These are phyloP conservation scores for Halcyon smyrnensis DNA, from an alignment of 2,797 vertebrate genomes.

Conservation along the genomic window DNA sequence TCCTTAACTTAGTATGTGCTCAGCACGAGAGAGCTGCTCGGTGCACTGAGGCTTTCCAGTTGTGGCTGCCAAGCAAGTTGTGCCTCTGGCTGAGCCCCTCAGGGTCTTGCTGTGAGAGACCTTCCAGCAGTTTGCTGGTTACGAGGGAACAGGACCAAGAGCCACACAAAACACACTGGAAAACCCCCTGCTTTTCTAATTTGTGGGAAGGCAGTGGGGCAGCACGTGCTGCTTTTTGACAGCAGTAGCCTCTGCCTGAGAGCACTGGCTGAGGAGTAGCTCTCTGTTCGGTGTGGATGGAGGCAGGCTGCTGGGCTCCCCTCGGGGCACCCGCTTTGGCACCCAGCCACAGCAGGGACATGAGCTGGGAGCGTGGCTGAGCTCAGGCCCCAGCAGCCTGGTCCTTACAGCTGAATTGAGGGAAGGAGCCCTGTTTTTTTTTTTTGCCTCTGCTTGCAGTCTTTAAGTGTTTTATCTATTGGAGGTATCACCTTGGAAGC, in stretches of 20 bases:
- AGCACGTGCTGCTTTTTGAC: background rate
- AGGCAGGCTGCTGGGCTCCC: background rate
- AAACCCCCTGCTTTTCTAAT: background rate
- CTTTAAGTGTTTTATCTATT: background rate
- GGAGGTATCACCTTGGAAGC: background rate
- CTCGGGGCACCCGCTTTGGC: background rate
- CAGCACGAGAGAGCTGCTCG: background rate
- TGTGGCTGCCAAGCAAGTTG: background rate
- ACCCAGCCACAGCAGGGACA: background rate
- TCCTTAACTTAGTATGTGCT: background rate
- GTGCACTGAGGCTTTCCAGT: background rate
- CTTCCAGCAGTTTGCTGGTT: background rate
- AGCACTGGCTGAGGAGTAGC: fast-evolving
- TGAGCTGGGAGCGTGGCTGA: background rate
- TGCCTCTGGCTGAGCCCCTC: background rate
- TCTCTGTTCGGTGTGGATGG: background rate
- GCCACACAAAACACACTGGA: background rate
- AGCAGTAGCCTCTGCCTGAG: background rate
- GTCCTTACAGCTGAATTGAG: background rate
- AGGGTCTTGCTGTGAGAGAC: background rate
- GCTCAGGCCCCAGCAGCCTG: background rate
- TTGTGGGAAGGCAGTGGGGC: background rate
- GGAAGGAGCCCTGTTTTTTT: background rate
- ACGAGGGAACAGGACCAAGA: fast-evolving
- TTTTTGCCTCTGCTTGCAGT: background rate